phyloP scores from a whole-genome alignment of 1,140 invertebrate species.

The Heliconius congener region DNA sequence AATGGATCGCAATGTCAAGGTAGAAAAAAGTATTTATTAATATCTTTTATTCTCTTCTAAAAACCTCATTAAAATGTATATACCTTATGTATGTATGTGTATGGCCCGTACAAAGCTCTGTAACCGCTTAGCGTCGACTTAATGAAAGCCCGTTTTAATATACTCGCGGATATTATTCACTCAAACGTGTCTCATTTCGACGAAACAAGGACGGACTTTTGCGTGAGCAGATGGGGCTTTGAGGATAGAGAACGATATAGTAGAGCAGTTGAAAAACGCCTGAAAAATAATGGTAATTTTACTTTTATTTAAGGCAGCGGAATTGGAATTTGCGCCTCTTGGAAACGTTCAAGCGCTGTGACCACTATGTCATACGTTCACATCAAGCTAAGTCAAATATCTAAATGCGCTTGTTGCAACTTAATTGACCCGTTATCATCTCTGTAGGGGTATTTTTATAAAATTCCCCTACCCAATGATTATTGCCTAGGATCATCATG shows the following conservation, averaged over 20 bases:
- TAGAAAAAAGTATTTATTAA: neutral
- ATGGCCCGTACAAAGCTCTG: neutral
- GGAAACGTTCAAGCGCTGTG: too few relatives aligned
- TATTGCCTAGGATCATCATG: too few relatives aligned
- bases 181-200: slow-evolving; percentile 8
- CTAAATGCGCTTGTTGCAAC: too few relatives aligned
- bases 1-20: neutral
- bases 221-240: neutral
- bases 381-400: too few relatives aligned
- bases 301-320: too few relatives aligned
- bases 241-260: neutral
- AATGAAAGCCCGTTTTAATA: slow-evolving; percentile 14
- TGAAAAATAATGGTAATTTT: too few relatives aligned
- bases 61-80: neutral
- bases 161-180: slow-evolving; percentile 6
- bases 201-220: slow-evolving; percentile 6
- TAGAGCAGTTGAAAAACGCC: too few relatives aligned
- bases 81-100: neutral
- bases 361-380: too few relatives aligned
- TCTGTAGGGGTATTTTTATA: too few relatives aligned
- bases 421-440: too few relatives aligned
- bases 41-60: neutral
- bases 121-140: slow-evolving; percentile 9
- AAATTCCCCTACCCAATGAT: too few relatives aligned
- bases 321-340: too few relatives aligned